Percentiles rank a stretch among this genome's conserved stretches.
These are phyloP conservation scores for Microcebus murinus DNA, from an alignment of 2,113 vertebrate genomes.

Conservation along the genomic window DNA sequence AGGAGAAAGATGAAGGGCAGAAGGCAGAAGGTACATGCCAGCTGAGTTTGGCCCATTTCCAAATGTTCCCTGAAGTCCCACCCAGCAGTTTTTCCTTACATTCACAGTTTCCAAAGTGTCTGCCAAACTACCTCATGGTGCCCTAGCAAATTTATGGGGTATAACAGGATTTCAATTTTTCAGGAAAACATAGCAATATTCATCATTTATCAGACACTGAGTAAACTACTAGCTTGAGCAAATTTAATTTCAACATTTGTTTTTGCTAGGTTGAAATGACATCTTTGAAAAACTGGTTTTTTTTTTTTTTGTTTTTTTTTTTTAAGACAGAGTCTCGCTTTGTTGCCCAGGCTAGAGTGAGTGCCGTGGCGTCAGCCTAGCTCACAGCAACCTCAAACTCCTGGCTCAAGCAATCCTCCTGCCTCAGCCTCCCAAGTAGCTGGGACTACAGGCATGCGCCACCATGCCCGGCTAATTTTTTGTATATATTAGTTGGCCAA, in stretches of 20 bases:
- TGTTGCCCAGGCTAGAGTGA: too few relatives aligned
- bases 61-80: background rate
- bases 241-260: background rate
- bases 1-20: background rate
- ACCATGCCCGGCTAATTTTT: too few relatives aligned
- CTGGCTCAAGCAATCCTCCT: too few relatives aligned
- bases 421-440: too few relatives aligned
- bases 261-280: background rate
- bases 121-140: background rate
- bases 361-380: too few relatives aligned
- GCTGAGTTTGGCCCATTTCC: background rate
- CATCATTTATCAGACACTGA: background rate
- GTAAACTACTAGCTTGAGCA: background rate
- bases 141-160: background rate
- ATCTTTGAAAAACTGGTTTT: background rate
- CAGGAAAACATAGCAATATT: background rate
- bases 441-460: too few relatives aligned
- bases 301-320: too few relatives aligned
- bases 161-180: background rate
- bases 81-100: background rate
- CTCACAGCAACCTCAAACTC: too few relatives aligned
- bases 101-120: background rate
- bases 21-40: background rate
- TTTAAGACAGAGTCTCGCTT: too few relatives aligned
- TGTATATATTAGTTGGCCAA: too few relatives aligned